Conservation (phyloP, 2,797 vertebrate genomes). For the Microctenopoma steveboyesi region DNA sequence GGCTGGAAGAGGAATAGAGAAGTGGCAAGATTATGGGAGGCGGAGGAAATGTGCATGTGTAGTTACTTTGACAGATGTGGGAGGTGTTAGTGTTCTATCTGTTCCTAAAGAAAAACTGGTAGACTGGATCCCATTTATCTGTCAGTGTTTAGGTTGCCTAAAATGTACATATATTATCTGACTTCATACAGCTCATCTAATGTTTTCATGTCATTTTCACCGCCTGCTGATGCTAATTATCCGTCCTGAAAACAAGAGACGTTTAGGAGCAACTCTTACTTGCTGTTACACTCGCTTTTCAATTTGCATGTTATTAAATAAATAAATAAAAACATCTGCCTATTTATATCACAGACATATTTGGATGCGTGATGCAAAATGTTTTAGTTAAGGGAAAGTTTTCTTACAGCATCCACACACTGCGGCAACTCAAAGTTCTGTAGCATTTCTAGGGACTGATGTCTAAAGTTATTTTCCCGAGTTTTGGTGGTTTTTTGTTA, state of each 20-base stretch:
- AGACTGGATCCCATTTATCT: slow-evolving; percentile 12
- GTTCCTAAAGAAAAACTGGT: slow-evolving; percentile 10
- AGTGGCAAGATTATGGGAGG: slow-evolving; percentile 50
- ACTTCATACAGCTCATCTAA: slow-evolving; percentile 14
- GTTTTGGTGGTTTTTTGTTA: background rate
- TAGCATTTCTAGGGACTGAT: background rate
- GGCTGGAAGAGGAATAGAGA: slow-evolving; percentile 56
- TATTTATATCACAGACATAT: slow-evolving; percentile 23
- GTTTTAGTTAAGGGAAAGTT: slow-evolving; percentile 1
- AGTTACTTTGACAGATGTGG: slow-evolving; percentile 34
- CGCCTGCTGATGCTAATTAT: slow-evolving; percentile 37
- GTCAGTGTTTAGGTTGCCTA: background rate
- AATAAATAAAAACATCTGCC: slow-evolving; percentile 1
- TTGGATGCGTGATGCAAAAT: slow-evolving; percentile 16
- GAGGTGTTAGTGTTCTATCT: slow-evolving; percentile 28
- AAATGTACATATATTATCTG: background rate
- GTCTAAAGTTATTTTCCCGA: background rate
- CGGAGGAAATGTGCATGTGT: slow-evolving; percentile 7
- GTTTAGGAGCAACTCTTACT: slow-evolving; percentile 1
- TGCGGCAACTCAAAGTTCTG: slow-evolving; percentile 1
- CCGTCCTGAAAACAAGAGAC: slow-evolving; percentile 12
- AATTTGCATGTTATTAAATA: slow-evolving; percentile 1
- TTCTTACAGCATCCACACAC: slow-evolving; percentile 3
- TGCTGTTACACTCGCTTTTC: slow-evolving; percentile 9
- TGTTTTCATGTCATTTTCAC: slow-evolving; percentile 2